A percentile compares a stretch with the other conserved stretches of the same genome.
These are phyloP conservation scores for Stenurella melanura DNA, from an alignment of 2,888 invertebrate genomes.

Conservation along the genomic window DNA sequence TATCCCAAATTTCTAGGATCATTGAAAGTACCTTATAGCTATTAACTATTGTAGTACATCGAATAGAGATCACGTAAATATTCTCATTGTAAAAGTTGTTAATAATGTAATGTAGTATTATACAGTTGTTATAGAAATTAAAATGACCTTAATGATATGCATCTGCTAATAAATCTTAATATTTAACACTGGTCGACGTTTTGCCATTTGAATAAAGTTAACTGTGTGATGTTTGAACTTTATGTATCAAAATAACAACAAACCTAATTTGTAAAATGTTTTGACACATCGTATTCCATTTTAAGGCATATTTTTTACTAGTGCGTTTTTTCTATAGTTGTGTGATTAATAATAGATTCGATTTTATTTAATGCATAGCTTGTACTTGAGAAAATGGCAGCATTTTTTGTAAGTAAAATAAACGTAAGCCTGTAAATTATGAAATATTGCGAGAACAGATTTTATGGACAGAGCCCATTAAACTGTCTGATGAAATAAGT, in stretches of 20 bases:
- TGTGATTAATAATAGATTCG: neutral
- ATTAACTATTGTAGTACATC: too few species aligned
- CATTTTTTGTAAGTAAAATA: neutral
- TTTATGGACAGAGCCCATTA: too few species aligned
- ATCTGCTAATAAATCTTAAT: constrained; percentile 30
- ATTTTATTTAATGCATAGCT: neutral
- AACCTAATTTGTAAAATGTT: neutral
- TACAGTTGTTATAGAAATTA: neutral
- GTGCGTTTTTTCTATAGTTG: neutral
- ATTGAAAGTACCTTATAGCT: too few species aligned
- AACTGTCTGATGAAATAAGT: too few species aligned
- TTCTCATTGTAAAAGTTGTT: too few species aligned
- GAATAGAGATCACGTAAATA: too few species aligned
- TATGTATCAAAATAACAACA: constrained; percentile 6
- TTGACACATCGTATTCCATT: constrained; percentile 1
- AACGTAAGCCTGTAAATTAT: too few species aligned
- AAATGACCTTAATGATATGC: constrained; percentile 25
- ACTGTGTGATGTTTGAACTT: constrained; percentile 20
- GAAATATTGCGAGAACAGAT: too few species aligned
- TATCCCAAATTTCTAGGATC: too few species aligned
- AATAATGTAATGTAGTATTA: too few species aligned
- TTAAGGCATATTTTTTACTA: neutral
- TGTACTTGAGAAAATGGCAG: neutral
- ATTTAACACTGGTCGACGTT: neutral
- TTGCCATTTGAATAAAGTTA: constrained; percentile 19